These are phyloP conservation scores for Nannoperca obscura DNA, from an alignment of 2,797 vertebrate genomes.

Conservation along the genomic window DNA sequence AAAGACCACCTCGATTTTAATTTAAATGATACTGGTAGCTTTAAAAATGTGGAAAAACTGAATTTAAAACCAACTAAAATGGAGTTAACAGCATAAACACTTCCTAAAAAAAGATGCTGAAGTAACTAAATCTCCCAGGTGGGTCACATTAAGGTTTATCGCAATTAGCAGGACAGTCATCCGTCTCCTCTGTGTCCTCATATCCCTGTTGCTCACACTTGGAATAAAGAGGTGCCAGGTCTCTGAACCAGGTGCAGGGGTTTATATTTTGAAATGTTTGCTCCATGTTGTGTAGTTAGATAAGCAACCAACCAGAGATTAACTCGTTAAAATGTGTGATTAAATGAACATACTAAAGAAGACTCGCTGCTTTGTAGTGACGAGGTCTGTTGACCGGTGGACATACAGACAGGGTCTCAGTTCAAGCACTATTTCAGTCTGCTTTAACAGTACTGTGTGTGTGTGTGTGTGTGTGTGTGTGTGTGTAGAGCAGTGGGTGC, in stretches of 20 bases:
- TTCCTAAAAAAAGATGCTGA: not conserved
- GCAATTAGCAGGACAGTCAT: not conserved
- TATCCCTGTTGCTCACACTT: not conserved
- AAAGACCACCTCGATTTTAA: not conserved
- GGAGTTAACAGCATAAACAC: not conserved
- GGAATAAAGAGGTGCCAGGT: not conserved
- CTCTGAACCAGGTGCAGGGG: not conserved
- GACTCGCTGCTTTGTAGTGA: not conserved
- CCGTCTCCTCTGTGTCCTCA: not conserved
- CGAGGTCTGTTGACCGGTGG: not conserved
- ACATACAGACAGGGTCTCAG: not conserved
- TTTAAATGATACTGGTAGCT: no score
- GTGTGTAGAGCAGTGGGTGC: slow-evolving; percentile 3
- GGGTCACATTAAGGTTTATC: not conserved
- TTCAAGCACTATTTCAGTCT: not conserved
- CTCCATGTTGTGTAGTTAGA: not conserved
- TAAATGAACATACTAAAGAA: not conserved
- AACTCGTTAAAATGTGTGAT: not conserved
- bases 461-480: not conserved
- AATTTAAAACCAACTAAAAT: not conserved
- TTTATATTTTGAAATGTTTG: not conserved
- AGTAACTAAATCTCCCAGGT: not conserved
- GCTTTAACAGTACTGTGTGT: not conserved
- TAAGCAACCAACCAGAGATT: not conserved
- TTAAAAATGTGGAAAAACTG: not conserved